Percentiles rank a stretch among this genome's conserved stretches.
phyloP scores from a whole-genome alignment of 2,113 vertebrate genomes.

The Scopus umbretta region DNA sequence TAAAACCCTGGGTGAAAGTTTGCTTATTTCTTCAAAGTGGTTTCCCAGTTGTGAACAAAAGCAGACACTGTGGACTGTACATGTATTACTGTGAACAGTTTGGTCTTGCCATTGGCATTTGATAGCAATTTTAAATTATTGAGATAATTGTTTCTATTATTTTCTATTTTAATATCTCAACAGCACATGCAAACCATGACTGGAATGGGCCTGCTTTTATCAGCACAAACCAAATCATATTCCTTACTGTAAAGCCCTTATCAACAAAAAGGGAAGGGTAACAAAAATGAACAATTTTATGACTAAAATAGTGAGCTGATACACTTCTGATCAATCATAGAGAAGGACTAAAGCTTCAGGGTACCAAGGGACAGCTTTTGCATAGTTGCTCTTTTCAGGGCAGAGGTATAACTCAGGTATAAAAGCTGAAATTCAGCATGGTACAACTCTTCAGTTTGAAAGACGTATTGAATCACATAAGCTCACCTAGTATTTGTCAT shows the following conservation, averaged over 20 bases:
- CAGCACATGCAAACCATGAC: neutral
- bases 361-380: neutral
- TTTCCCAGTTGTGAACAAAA: neutral
- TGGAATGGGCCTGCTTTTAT: neutral
- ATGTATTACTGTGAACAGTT: neutral
- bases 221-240: neutral
- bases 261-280: neutral
- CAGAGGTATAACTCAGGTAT: neutral
- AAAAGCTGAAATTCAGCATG: neutral
- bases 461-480: neutral
- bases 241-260: neutral
- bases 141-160: neutral
- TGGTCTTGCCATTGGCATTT: neutral
- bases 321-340: neutral
- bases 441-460: neutral
- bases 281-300: neutral
- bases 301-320: neutral
- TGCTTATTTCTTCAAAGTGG: neutral
- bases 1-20: neutral
- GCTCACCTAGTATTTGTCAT: neutral
- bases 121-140: neutral
- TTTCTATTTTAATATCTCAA: neutral
- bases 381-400: neutral
- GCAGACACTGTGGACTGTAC: neutral
- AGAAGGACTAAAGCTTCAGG: neutral